Percentiles rank a stretch among this genome's conserved stretches.
Conservation (phyloP, 2,888 invertebrate species). For the Malthinus flaveolus region DNA sequence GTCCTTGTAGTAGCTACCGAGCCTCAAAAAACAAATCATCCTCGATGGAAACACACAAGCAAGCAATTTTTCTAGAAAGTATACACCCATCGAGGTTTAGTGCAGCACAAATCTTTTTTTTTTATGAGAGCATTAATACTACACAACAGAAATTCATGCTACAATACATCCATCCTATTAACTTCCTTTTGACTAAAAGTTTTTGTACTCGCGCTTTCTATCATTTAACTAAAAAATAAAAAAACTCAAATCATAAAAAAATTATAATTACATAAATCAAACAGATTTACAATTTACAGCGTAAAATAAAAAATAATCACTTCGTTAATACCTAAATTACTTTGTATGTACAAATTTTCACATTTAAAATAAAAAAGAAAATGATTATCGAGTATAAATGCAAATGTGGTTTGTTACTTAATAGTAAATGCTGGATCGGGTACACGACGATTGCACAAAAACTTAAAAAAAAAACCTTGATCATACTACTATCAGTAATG, state of each 20-base stretch:
- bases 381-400: conserved; percentile 3
- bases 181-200: too few relatives aligned
- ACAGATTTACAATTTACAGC: conserved; percentile 4
- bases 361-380: not conserved
- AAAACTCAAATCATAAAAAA: conserved; percentile 5
- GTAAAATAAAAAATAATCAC: conserved; percentile 8
- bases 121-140: too few relatives aligned
- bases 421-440: conserved; percentile 2
- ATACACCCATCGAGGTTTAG: too few relatives aligned
- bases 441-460: conserved; percentile 1
- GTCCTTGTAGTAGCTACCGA: too few relatives aligned
- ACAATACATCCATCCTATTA: too few relatives aligned
- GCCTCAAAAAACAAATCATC: too few relatives aligned
- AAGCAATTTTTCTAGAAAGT: too few relatives aligned
- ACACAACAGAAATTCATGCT: too few relatives aligned
- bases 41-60: too few relatives aligned
- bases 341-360: not conserved
- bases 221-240: not conserved
- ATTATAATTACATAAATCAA: conserved; percentile 8
- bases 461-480: not conserved
- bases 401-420: conserved; percentile 3
- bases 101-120: too few relatives aligned
- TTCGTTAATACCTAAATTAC: not conserved
- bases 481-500: conserved; percentile 1
- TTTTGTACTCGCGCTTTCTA: too few relatives aligned